Conservation (phyloP, 2,797 vertebrate species). For the Cyclopterus lumpus region DNA sequence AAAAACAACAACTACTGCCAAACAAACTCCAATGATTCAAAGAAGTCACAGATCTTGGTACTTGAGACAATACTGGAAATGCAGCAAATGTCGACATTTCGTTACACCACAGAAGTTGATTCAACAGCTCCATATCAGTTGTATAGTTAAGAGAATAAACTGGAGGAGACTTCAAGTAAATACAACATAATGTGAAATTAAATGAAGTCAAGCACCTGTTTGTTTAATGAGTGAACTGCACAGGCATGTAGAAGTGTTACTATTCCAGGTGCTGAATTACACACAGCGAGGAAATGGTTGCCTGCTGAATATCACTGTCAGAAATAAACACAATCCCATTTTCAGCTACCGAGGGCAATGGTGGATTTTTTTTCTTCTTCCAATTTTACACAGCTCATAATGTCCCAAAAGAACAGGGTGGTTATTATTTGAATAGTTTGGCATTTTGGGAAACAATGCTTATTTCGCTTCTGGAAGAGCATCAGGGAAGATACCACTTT, state of each 20-base stretch:
- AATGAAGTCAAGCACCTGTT: constrained; percentile 71
- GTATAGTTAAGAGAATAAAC: constrained; percentile 24
- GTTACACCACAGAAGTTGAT: constrained; percentile 1
- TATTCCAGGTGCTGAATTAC: constrained; percentile 79
- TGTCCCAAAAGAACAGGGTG: constrained; percentile 5
- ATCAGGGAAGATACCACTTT: neutral
- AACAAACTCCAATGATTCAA: neutral
- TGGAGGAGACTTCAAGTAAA: constrained; percentile 37
- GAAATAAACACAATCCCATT: constrained; percentile 52
- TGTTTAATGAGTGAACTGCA: constrained; percentile 51
- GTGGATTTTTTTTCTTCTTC: constrained; percentile 26
- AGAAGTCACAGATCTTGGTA: constrained; percentile 9
- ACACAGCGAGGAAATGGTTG: constrained; percentile 78
- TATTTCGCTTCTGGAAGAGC: neutral
- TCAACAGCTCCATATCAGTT: constrained; percentile 7
- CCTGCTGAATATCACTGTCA: constrained; percentile 70
- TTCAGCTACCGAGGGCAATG: constrained; percentile 58
- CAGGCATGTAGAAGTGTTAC: constrained; percentile 71
- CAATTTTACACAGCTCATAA: constrained; percentile 53
- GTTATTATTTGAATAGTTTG: constrained; percentile 10
- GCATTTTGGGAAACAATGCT: neutral
- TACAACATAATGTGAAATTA: constrained; percentile 36
- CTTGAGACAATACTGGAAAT: constrained; percentile 21
- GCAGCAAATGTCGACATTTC: constrained; percentile 10
- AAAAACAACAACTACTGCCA: constrained; percentile 4